A percentile compares a stretch with the other conserved stretches of the same genome.
These are phyloP conservation scores for Alauda arvensis DNA, from an alignment of 2,797 vertebrate genomes.

Conservation along the genomic window DNA sequence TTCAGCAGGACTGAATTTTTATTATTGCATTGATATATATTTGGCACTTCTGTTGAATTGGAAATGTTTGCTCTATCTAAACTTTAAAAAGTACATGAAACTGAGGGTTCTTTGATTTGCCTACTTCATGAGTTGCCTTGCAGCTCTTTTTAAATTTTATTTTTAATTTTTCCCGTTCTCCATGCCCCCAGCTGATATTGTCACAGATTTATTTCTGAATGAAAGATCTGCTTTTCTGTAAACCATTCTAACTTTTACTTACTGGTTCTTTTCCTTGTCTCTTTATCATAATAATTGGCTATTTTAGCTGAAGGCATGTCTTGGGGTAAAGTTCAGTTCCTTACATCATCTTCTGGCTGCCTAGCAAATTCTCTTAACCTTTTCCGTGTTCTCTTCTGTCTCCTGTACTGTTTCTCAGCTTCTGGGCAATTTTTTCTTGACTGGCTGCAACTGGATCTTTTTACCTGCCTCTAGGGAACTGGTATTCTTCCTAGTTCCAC, in stretches of 20 bases:
- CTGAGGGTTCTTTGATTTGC: neutral
- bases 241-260: neutral
- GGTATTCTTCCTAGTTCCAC: neutral
- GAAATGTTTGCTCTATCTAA: neutral
- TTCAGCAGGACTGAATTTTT: neutral
- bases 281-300: neutral
- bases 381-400: neutral
- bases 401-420: neutral
- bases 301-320: neutral
- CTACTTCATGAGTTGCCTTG: neutral
- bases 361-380: neutral
- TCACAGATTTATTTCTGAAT: neutral
- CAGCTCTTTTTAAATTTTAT: neutral
- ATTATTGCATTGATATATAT: neutral
- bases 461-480: neutral
- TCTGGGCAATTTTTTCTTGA: neutral
- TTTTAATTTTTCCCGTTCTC: neutral
- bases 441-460: neutral
- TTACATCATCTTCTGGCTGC: neutral
- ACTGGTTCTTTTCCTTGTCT: neutral
- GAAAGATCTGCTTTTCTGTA: neutral
- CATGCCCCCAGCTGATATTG: neutral
- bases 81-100: neutral
- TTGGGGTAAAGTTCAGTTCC: slow-evolving; percentile 1
- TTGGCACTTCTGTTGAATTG: neutral